Evolutionary conservation across 2,888 invertebrate genomes (phyloP), one percentile per base, ranked within the genome.

Genomic region (Agrochola lychnidis): DNA sequence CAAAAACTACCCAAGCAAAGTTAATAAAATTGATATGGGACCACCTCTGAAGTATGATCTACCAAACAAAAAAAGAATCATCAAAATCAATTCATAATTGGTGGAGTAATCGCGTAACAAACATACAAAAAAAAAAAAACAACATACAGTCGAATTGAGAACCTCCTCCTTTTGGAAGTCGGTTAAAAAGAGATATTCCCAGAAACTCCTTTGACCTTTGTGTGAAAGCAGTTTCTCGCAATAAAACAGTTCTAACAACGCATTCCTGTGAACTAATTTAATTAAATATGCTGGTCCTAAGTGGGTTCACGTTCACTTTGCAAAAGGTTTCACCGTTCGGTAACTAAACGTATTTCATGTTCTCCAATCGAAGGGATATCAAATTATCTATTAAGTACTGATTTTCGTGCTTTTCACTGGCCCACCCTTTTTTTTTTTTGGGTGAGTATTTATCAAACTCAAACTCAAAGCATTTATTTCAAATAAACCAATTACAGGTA

Each of bases 281-380:
- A 57, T 25, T 57, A 25, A 56, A 68, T 45, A 68, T 56, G 30
- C 7, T 45, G 30, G 9, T 25, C n/a, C 42, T 56, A 16, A 30
- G 10, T 56, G 42, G 70, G 12, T 72, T 70, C 42, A 70, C 70
- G 30, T 53, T 22, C 16, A 69, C 40, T 51, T 70, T 42, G 70
- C 22, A 71, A 42, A 16, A 4, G 42, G 42, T 71, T 45, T 36
- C 14, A n/a, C 30, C 56, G 30, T n/a, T 40, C 14, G 1, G 40
- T n/a, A 56, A n/a, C 4, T 22, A 62, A 53, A 51, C 14, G 14
- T 40, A 14, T 45, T 19, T n/a, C 19, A 30, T 30, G 5, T 42
- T 73, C 3, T 16, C 2, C 3, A 30, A 69, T 0, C n/a, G 61
- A 42, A 25, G 42, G 19, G n/a, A n/a, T 16, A 42, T 40, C 6